Conservation (phyloP, 2,888 invertebrate genomes). For the Cenopis cana region DNA sequence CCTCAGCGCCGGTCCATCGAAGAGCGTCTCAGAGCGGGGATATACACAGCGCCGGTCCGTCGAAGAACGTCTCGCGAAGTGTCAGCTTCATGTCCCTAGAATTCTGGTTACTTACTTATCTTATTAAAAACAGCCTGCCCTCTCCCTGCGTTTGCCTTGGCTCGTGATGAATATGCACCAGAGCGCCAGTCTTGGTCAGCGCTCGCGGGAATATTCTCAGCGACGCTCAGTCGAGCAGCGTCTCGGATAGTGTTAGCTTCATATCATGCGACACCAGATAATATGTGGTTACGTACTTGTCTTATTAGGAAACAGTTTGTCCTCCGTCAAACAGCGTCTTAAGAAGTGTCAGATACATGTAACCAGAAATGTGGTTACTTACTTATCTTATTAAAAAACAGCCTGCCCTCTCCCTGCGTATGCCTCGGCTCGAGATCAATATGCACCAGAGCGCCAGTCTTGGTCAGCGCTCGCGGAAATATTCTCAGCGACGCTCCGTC, state of each 20-base stretch:
- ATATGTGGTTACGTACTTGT: constrained; percentile 88
- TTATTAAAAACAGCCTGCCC: constrained; percentile 89
- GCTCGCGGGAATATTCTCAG: constrained; percentile 90
- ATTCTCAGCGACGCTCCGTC: constrained; percentile 90
- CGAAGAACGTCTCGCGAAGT: constrained; percentile 89
- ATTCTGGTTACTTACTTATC: constrained; percentile 84
- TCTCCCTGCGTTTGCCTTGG: constrained; percentile 80
- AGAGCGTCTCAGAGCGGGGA: constrained; percentile 92
- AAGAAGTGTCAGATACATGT: constrained; percentile 90
- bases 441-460: constrained; percentile 90
- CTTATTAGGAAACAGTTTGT: constrained; percentile 88
- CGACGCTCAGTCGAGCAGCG: constrained; percentile 89
- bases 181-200: constrained; percentile 89
- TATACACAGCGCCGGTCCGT: constrained; percentile 89
- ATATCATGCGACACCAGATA: constrained; percentile 92
- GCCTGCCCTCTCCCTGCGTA: constrained; percentile 82
- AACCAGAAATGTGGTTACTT: constrained; percentile 88
- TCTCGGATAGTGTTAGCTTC: constrained; percentile 89
- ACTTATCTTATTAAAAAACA: constrained; percentile 90
- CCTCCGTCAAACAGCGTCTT: constrained; percentile 89
- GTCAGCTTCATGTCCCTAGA: constrained; percentile 87
- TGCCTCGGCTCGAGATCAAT: constrained; percentile 88
- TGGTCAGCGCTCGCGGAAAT: constrained; percentile 89
- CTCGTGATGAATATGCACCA: constrained; percentile 90
- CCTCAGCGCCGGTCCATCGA: constrained; percentile 88